A percentile compares a stretch with the other conserved stretches of the same genome.
phyloP scores from a whole-genome alignment of 2,888 invertebrate species.

The Masnerella sp. region DNA sequence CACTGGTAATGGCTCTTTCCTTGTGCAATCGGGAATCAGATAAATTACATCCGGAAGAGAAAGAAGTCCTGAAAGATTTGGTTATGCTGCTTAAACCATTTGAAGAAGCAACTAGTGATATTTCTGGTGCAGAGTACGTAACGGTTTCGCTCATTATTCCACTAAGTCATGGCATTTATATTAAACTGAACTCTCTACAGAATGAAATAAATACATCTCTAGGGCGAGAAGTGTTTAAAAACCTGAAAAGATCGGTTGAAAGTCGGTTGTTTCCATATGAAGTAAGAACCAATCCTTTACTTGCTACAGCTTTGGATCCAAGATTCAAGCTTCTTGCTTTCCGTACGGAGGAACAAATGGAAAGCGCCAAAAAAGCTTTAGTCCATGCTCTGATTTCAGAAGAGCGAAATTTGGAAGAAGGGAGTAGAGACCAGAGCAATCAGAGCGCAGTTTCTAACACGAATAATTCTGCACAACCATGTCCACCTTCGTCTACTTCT shows the following conservation, averaged over 20 bases:
- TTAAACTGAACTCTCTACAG: too few relatives aligned
- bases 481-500: not conserved
- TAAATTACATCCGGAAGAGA: not conserved
- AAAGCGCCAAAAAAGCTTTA: not conserved
- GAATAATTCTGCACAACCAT: too few relatives aligned
- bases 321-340: conserved; percentile 17
- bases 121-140: conserved; percentile 4
- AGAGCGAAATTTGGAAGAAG: conserved; percentile 5
- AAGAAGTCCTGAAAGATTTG: conserved; percentile 1
- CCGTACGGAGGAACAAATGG: conserved; percentile 1
- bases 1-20: not conserved
- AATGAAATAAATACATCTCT: too few relatives aligned
- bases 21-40: conserved; percentile 5
- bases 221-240: not conserved
- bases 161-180: conserved; percentile 4
- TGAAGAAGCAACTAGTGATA: conserved; percentile 5
- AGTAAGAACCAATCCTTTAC: conserved; percentile 4
- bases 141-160: conserved; percentile 10
- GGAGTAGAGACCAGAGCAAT: not conserved
- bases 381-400: conserved; percentile 5
- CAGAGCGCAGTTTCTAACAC: too few relatives aligned
- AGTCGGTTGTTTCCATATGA: conserved; percentile 6
- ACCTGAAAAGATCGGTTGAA: conserved; percentile 3
- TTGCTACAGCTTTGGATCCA: conserved; percentile 20
- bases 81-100: not conserved